Base-by-base conservation (phyloP, 2,888 invertebrate species). In the Hypsopygia costalis region DNA sequence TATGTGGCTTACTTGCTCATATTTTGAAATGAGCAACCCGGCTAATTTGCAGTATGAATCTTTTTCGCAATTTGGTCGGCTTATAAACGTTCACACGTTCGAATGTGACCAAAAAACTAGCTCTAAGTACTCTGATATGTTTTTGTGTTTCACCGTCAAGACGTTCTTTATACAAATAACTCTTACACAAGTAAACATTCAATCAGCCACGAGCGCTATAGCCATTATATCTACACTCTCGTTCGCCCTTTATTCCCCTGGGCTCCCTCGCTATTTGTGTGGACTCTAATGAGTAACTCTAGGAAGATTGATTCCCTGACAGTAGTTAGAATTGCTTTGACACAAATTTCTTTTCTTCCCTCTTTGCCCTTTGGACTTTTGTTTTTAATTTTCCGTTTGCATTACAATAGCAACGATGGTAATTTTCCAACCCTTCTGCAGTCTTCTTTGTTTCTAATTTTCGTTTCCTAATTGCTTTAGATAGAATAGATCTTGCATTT, bases 281-380 rank as follows among this genome's bases (percentile, higher is more conserved):
- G 20, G 34, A 3, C 20, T 22, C 21, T 21, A 10, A 34, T 10
- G 12, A 35, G 27, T 27, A 25, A 21, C 11, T 7, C 11, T 25
- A 27, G 12, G 8, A 11, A 35, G 35, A 35, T 35, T 35, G 35
- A 35, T 35, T 35, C 27, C 25, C 25, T 25, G 25, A 11, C 8
- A 5, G 12, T 32, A 32, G 16, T 20, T 1, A 16, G 9, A 20
- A 1, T 32, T 12, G 16, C 20, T 32, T 20, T 32, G 16, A 16
- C 32, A 32, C n/a, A n/a, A 6, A 25, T 25, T 25, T 3, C 1
- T 1, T 25, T 25, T 25, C 25, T 25, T 25, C 1, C n/a, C 25
- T 16, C 4, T 16, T 16, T 16, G 16, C 16, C 16, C 16, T 16
- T 16, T 3, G 16, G 4, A 16, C 25, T 25, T 25, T 2, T 25